phyloP scores from a whole-genome alignment of 2,113 vertebrate species.

The Tachysurus vachellii region DNA sequence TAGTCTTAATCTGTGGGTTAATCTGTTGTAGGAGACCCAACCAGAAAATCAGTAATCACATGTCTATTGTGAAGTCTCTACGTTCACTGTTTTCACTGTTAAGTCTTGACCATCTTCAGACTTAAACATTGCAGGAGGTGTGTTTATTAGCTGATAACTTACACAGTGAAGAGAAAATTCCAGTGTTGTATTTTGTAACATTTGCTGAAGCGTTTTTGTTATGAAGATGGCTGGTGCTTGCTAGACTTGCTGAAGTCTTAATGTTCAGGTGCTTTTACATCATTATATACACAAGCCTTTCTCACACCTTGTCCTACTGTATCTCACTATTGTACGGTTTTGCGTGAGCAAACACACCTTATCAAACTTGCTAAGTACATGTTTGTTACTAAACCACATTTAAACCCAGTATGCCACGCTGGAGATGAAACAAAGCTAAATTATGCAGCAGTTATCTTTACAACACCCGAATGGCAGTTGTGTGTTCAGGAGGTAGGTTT shows the following conservation, averaged over 20 bases:
- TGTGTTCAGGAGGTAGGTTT: neutral
- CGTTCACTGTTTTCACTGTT: neutral
- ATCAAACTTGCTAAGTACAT: neutral
- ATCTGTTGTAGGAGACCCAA: neutral
- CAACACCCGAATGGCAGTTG: neutral
- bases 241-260: slow-evolving; percentile 10
- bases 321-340: neutral
- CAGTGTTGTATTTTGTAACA: neutral
- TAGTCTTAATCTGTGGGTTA: neutral
- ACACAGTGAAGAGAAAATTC: neutral
- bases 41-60: slow-evolving; percentile 1
- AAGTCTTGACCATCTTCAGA: slow-evolving; percentile 7
- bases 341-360: neutral
- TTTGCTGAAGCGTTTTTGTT: neutral
- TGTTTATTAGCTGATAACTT: neutral
- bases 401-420: neutral
- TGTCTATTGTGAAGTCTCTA: neutral
- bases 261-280: slow-evolving; percentile 10
- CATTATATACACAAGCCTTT: neutral
- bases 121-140: neutral
- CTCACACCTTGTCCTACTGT: neutral
- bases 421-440: neutral
- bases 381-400: neutral
- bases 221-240: slow-evolving; percentile 2
- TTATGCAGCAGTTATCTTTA: neutral